Evolutionary conservation across 1,140 invertebrate species (phyloP).

Genomic region (Phymastichus coffea): DNA sequence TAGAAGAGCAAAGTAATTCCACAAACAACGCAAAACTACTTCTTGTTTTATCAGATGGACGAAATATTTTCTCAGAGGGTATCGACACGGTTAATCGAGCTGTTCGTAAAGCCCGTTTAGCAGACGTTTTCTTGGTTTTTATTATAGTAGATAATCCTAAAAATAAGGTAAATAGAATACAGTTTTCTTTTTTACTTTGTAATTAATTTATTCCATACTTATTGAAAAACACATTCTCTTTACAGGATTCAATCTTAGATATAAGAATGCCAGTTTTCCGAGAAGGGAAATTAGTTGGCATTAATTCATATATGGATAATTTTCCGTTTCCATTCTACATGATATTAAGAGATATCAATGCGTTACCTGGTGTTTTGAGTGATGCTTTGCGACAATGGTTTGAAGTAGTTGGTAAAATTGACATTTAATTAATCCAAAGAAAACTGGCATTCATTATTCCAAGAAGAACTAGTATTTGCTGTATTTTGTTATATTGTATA

Average conservation of each 20-base stretch:
- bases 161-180: constrained; percentile 68
- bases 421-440: no score
- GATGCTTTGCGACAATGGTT: constrained; percentile 99
- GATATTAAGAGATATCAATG: constrained; percentile 84
- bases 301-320: constrained; percentile 83
- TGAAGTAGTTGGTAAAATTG: constrained; percentile 81
- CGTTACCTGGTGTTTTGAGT: constrained; percentile 85
- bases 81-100: constrained; percentile 73
- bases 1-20: constrained; percentile 58
- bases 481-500: constrained; percentile 4
- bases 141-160: constrained; percentile 92
- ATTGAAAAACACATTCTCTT: not conserved
- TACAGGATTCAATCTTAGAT: constrained; percentile 87
- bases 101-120: constrained; percentile 75
- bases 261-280: constrained; percentile 77
- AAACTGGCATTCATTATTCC: constrained; percentile 9
- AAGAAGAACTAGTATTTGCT: not conserved
- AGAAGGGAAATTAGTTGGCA: constrained; percentile 62
- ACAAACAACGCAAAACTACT: constrained; percentile 82
- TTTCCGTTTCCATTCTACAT: constrained; percentile 99
- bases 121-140: constrained; percentile 91
- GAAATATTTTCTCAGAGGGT: constrained; percentile 90
- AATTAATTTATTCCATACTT: not conserved
- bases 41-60: constrained; percentile 91
- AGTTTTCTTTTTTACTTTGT: not conserved